Base-by-base conservation (phyloP, 1,140 invertebrate species). In the Heliconius hewitsoni region DNA sequence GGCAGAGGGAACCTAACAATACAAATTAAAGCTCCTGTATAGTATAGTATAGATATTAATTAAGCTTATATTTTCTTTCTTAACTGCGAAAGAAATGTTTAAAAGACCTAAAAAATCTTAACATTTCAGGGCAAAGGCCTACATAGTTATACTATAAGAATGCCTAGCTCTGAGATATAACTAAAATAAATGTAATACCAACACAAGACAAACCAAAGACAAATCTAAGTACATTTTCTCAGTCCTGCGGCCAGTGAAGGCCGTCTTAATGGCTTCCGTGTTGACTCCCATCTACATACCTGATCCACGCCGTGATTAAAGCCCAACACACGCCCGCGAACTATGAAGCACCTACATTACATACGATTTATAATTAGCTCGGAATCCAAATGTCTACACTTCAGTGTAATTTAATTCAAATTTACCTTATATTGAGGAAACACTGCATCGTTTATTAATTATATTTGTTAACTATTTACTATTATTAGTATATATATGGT, bases 231-330 rank as follows among this genome's bases (percentile, higher is more conserved):
- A 73, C 72, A 66, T 70, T 76, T 27, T 72, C 70, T 77, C 55
- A 55, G 79, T 77, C 76, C 79, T 73, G 76, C 74, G 55, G 71
- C 76, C 39, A 55, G 13, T 74, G 71, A 81, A 81, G 79, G 79
- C 76, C 79, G 74, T 73, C 27, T 46, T 78, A 81, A 81, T 72
- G 76, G 78, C 73, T 81, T 81, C 80, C 80, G 72, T 75, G 66
- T 81, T 46, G 80, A 81, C 57, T 74, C 8, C 73, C 73, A 81
- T 81, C 80, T 78, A 81, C 80, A 81, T 78, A 81, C 66, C n/a
- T 81, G 78, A 81, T 78, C 72, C 75, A 78, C 34, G 50, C 73
- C 37, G 74, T 81, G 80, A 81, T 77, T 78, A 81, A 18, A 81
- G 60, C 60, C 73, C 27, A 11, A 75, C 66, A 42, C 50, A 71